phyloP scores from a whole-genome alignment of 2,113 vertebrate genomes.

The Synodontis membranacea region DNA sequence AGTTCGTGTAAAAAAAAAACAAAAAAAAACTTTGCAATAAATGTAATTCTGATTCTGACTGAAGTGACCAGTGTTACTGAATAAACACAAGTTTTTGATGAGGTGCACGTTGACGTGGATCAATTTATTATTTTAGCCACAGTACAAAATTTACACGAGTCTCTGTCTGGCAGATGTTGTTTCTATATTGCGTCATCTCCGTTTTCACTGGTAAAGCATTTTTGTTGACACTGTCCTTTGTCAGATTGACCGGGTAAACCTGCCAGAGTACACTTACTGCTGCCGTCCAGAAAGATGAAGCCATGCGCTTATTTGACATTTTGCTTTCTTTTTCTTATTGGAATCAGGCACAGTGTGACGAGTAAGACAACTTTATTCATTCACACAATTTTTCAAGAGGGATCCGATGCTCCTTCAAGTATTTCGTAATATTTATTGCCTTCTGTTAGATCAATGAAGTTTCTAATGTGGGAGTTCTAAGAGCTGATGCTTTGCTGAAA shows the following conservation, averaged over 20 bases:
- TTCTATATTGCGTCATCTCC: conserved; percentile 34
- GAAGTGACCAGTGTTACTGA: neutral
- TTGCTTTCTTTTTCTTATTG: conserved; percentile 8
- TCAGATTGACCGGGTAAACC: conserved; percentile 35
- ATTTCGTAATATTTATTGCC: neutral
- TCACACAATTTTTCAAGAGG: neutral
- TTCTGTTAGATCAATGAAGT: neutral
- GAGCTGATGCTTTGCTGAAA: conserved; percentile 3
- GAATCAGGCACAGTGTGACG: neutral
- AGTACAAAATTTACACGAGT: neutral
- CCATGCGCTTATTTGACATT: neutral
- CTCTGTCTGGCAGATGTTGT: neutral
- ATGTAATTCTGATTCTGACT: too few relatives aligned
- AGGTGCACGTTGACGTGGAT: neutral
- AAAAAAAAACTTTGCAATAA: too few relatives aligned
- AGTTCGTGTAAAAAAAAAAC: too few relatives aligned
- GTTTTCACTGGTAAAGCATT: conserved; percentile 12
- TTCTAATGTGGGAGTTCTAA: neutral
- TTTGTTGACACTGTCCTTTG: conserved; percentile 34
- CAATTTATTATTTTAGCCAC: neutral
- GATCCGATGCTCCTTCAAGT: neutral
- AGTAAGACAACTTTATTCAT: conserved; percentile 14
- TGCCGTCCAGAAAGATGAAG: conserved; percentile 36
- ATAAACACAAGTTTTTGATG: neutral
- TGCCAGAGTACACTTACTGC: neutral